Evolutionary conservation across 2,113 vertebrate species (phyloP).

Genomic region (Platysteira castanea): DNA sequence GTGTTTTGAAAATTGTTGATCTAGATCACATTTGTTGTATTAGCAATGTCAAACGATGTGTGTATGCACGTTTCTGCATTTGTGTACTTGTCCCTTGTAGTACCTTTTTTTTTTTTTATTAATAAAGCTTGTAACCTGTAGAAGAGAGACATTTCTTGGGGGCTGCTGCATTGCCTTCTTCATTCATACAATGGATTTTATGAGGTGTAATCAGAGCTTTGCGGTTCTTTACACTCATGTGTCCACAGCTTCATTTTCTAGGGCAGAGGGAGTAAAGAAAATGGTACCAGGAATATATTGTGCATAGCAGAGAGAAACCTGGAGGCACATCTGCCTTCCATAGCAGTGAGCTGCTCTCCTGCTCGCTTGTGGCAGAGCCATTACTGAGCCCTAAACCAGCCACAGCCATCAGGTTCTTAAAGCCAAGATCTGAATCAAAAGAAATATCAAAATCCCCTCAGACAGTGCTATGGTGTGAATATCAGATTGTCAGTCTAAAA

Average conservation of each 20-base stretch:
- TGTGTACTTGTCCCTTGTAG: background rate
- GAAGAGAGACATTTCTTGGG: background rate
- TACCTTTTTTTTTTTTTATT: background rate
- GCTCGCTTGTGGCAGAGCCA: background rate
- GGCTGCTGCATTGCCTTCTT: background rate
- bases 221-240: background rate
- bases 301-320: background rate
- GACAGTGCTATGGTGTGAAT: background rate
- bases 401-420: background rate
- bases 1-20: background rate
- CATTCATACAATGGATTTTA: background rate
- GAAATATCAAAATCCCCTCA: background rate
- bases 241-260: background rate
- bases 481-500: slow-evolving; percentile 31
- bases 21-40: background rate
- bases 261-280: background rate
- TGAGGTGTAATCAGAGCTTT: background rate
- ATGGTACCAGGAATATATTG: background rate
- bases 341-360: background rate
- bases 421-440: slow-evolving; percentile 6
- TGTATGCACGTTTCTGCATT: background rate
- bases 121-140: background rate
- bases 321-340: background rate
- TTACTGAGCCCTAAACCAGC: background rate
- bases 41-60: background rate